Evolutionary conservation across 2,888 invertebrate genomes (phyloP).

Genomic region (Lycocerus yunnanus): DNA sequence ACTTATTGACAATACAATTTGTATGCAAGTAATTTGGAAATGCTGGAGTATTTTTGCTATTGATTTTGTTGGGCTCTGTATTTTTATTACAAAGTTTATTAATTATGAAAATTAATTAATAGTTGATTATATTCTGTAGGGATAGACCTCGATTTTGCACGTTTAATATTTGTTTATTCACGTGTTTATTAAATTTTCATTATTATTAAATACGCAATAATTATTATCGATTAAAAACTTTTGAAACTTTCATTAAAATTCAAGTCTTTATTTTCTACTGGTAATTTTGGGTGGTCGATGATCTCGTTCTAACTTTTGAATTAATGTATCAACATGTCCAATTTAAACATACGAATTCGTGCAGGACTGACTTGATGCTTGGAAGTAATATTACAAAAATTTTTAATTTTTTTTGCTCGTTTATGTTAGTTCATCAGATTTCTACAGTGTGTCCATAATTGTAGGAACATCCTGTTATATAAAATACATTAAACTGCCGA

Average conservation of each 20-base stretch:
- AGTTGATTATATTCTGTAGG: not conserved
- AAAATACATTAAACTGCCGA: too few relatives aligned
- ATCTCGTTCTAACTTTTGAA: not conserved
- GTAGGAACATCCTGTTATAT: too few relatives aligned
- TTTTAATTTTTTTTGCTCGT: too few relatives aligned
- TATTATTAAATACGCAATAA: not conserved
- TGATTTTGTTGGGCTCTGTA: not conserved
- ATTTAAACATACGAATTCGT: not conserved
- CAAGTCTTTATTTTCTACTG: not conserved
- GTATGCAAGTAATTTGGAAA: not conserved
- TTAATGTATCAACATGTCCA: not conserved
- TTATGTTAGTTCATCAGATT: too few relatives aligned
- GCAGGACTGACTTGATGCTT: too few relatives aligned
- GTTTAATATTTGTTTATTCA: not conserved
- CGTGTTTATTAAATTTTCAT: not conserved
- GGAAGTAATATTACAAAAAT: too few relatives aligned
- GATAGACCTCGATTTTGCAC: not conserved
- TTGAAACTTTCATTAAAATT: not conserved
- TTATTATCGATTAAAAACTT: not conserved
- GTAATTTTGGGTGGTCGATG: not conserved
- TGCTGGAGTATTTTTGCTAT: not conserved
- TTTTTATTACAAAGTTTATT: not conserved
- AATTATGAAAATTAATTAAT: not conserved
- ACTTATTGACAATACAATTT: not conserved
- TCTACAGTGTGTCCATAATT: too few relatives aligned